These are phyloP conservation scores for Pseudomyrmex dendroicus DNA, from an alignment of 1,140 invertebrate genomes.

Conservation along the genomic window DNA sequence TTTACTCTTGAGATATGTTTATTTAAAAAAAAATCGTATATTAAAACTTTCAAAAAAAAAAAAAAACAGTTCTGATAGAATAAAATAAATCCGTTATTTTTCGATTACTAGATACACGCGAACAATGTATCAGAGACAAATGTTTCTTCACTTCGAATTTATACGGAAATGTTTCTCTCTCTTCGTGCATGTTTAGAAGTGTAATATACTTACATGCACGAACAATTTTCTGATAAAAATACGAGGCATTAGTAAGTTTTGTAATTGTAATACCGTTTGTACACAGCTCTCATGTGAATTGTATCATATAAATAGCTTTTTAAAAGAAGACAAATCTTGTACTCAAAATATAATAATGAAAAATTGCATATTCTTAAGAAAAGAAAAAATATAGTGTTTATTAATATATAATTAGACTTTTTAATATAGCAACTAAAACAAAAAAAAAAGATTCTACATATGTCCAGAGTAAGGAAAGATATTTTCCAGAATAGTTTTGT, in stretches of 20 bases:
- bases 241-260: conserved; percentile 78
- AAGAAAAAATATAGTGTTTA: conserved; percentile 65
- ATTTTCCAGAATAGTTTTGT: conserved; percentile 31
- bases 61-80: conserved; percentile 67
- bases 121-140: conserved; percentile 23
- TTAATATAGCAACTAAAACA: conserved; percentile 59
- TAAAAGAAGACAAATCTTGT: conserved; percentile 66
- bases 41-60: too few species aligned
- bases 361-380: conserved; percentile 55
- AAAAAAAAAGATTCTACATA: conserved; percentile 45
- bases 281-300: conserved; percentile 75
- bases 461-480: conserved; percentile 57
- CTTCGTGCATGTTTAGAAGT: conserved; percentile 65
- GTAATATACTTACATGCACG: conserved; percentile 36
- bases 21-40: too few species aligned
- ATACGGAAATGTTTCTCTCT: conserved; percentile 68
- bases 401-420: conserved; percentile 56
- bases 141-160: conserved; percentile 70
- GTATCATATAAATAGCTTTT: conserved; percentile 70
- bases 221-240: conserved; percentile 65
- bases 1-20: too few species aligned
- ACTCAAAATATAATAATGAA: conserved; percentile 49
- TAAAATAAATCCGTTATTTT: conserved; percentile 68
- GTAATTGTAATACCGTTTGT: conserved; percentile 79
- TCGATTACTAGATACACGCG: conserved; percentile 16